These are phyloP conservation scores for Origma solitaria DNA, from an alignment of 2,113 vertebrate species.

Conservation along the genomic window DNA sequence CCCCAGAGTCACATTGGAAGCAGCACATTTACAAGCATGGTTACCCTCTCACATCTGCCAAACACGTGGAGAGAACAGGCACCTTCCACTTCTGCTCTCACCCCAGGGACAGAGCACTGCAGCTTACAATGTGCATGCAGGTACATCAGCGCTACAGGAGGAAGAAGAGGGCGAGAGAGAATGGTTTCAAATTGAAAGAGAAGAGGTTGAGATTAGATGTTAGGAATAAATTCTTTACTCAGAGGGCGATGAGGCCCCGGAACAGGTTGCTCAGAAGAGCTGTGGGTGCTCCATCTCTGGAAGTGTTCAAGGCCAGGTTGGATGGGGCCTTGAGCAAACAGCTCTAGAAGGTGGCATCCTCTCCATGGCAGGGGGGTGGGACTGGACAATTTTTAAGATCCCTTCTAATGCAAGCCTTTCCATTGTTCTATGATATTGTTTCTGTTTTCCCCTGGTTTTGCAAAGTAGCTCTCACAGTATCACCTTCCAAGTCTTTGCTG, in stretches of 20 bases:
- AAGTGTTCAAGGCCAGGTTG: not conserved
- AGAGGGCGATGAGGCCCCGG: accelerated
- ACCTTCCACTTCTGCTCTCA: not conserved
- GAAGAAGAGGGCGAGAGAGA: not conserved
- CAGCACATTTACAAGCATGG: not conserved
- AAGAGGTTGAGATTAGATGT: not conserved
- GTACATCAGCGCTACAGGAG: not conserved
- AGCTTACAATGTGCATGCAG: not conserved
- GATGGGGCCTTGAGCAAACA: not conserved
- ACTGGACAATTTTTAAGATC: not conserved
- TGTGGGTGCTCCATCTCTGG: not conserved
- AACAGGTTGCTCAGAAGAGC: accelerated
- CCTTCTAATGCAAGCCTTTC: not conserved
- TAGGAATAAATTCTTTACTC: not conserved
- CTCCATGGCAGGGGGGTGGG: not conserved
- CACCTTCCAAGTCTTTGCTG: not conserved
- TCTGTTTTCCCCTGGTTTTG: not conserved
- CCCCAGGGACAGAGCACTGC: not conserved
- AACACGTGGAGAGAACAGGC: accelerated
- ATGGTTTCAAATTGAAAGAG: not conserved
- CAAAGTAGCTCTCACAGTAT: not conserved
- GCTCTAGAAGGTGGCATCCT: not conserved
- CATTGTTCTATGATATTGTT: not conserved
- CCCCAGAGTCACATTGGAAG: not conserved
- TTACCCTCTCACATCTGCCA: not conserved